Evolutionary conservation across 2,797 vertebrate species (phyloP).

Genomic region (Simalia tracyae): DNA sequence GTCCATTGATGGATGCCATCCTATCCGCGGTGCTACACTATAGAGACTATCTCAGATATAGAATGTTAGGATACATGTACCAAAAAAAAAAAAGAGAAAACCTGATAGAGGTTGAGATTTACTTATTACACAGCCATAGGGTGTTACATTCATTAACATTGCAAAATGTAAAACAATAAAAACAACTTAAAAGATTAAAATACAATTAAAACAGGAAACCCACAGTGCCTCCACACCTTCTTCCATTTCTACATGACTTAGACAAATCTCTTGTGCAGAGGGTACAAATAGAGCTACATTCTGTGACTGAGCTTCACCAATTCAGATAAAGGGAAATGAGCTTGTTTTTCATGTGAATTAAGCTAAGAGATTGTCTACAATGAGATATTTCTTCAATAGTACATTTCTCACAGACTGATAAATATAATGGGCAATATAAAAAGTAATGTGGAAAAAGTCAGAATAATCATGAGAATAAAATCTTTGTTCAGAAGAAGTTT

Average conservation of each 20-base stretch:
- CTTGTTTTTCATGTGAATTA: neutral
- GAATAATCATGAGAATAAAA: neutral
- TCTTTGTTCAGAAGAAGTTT: neutral
- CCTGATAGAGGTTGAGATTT: neutral
- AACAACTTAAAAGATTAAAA: neutral
- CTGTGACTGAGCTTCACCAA: neutral
- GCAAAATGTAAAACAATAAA: neutral
- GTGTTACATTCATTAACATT: neutral
- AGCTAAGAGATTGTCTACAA: neutral
- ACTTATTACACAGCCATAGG: neutral
- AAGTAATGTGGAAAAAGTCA: neutral
- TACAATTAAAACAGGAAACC: neutral
- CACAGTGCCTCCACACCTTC: neutral
- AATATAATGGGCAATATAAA: neutral
- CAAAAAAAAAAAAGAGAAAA: neutral
- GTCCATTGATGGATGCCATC: neutral
- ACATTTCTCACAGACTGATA: neutral
- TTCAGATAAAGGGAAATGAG: neutral
- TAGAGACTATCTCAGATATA: neutral
- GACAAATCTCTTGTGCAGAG: neutral
- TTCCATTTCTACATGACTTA: neutral
- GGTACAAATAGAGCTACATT: neutral
- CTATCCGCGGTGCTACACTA: neutral
- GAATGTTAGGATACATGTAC: neutral
- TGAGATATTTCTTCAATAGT: neutral